A percentile compares a stretch with the other conserved stretches of the same genome.
phyloP scores from a whole-genome alignment of 1,140 invertebrate species.

The Drosophila cardini region DNA sequence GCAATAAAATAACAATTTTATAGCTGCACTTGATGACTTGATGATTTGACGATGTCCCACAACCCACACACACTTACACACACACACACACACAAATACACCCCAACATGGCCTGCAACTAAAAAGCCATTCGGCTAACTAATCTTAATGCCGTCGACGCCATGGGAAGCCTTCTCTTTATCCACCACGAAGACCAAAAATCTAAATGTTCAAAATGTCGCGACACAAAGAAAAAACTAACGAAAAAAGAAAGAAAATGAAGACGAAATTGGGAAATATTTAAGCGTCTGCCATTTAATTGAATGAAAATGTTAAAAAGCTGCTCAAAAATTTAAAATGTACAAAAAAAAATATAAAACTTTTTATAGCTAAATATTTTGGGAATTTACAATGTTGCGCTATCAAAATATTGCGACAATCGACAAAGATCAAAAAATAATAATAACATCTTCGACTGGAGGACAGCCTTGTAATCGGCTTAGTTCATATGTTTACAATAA shows the following conservation, averaged over 20 bases:
- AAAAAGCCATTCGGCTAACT: constrained; percentile 65
- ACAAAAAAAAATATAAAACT: constrained; percentile 26
- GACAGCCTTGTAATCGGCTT: constrained; percentile 70
- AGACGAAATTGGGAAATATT: constrained; percentile 47
- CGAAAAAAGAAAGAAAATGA: constrained; percentile 38
- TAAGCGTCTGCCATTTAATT: constrained; percentile 60
- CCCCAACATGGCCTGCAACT: constrained; percentile 31
- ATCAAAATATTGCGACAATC: constrained; percentile 79
- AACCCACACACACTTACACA: constrained; percentile 20
- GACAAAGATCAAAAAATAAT: background rate
- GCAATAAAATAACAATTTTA: constrained; percentile 51
- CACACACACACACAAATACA: constrained; percentile 12
- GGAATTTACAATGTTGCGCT: constrained; percentile 53
- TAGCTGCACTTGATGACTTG: constrained; percentile 48
- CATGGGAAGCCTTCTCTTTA: constrained; percentile 18
- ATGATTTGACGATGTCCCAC: constrained; percentile 54
- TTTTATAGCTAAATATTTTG: constrained; percentile 72
- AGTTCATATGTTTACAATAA: constrained; percentile 43
- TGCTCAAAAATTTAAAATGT: constrained; percentile 34
- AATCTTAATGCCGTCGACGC: constrained; percentile 57
- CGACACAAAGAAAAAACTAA: constrained; percentile 45
- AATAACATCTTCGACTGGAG: constrained; percentile 3
- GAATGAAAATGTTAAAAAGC: constrained; percentile 57
- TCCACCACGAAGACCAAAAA: constrained; percentile 11
- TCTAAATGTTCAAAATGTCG: constrained; percentile 39